Base-by-base conservation (phyloP, 2,888 invertebrate genomes). In the Eristalis pertinax region DNA sequence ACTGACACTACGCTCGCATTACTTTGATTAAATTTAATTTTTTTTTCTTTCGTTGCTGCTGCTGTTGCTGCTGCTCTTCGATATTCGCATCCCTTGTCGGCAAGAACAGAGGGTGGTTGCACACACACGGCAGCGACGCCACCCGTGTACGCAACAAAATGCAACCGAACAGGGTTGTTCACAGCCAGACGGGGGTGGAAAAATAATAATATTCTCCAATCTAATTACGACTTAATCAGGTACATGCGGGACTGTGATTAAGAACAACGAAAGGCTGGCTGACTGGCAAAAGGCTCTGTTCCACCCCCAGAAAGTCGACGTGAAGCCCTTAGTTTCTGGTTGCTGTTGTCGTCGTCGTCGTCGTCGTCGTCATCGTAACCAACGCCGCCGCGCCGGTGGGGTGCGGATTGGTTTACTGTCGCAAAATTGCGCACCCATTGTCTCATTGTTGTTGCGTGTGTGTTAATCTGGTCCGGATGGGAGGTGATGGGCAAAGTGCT, bases 151-250 rank as follows among this genome's bases (percentile, higher is more conserved):
- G 67, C 58, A 87, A 84, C 64, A 68, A 43, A 84, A 73, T 87
- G 87, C 87, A 87, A 84, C 68, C 67, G 29, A 76, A 41, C 75
- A 32, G 13, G 35, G 64, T 41, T 65, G 43, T 50, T 43, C n/a
- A n/a, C 43, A 7, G 43, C 43, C 43, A 43, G 43, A 43, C 22
- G 78, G 79, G 83, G 86, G 84, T 84, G 87, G 80, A 84, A 83
- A 84, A 84, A 84, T 81, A 88, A 88, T 88, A 88, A 91, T 92
- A 92, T 93, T 92, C 92, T 93, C 91, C 91, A 92, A 92, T 92
- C 92, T 92, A 92, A 92, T 92, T 92, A 92, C 92, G 92, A 92
- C 92, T 92, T 92, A 93, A 93, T 92, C 93, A 92, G 91, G 91
- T 91, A 91, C 91, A 92, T 89, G 91, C 90, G 92, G 91, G 91